Base-by-base conservation (phyloP, 2,113 vertebrate genomes). In the Lycaon pictus region DNA sequence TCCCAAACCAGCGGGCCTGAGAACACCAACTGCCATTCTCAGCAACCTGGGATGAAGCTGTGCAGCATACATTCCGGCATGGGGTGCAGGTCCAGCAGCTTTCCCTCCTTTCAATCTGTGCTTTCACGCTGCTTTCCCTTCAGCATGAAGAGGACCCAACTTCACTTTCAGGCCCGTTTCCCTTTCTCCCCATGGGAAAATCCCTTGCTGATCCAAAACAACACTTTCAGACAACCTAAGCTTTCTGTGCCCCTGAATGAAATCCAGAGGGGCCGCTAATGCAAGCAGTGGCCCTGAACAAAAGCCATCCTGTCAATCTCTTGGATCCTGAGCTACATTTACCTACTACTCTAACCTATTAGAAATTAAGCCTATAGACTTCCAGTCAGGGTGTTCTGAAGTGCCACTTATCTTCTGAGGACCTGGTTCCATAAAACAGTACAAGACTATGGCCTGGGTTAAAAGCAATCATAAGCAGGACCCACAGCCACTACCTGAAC, bases 41-140 rank as follows among this genome's bases (percentile, higher is more conserved):
- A 0, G 25, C 65, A 25, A 51, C 43, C 13, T 5, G 74, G 93
- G 62, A 2, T 51, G 74, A 10, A 37, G 55, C 43, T 23, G 0
- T 1, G 37, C 97, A 76, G 8, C 3, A n/a, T 32, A 16, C 11
- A 22, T 25, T 11, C 27, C 3, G 29, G 79, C 11, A 12, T 43
- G 17, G 56, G 19, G 27, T 5, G 2, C 10, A n/a, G 35, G n/a
- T 1, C 4, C 2, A 2, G 82, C 1, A 15, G 43, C 51, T 32
- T 79, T 48, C 81, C 55, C 48, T n/a, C 65, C 82, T 35, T 25
- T 17, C 90, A 76, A n/a, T 32, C 55, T 48, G 17, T 19, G 48
- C 86, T 67, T 58, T 60, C 48, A 60, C 55, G 10, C 11, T 43
- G n/a, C 25, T 77, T 43, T 76, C 77, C 80, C 72, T n/a, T 29